These are phyloP conservation scores for Clarias gariepinus DNA, from an alignment of 2,113 vertebrate species.

Conservation along the genomic window DNA sequence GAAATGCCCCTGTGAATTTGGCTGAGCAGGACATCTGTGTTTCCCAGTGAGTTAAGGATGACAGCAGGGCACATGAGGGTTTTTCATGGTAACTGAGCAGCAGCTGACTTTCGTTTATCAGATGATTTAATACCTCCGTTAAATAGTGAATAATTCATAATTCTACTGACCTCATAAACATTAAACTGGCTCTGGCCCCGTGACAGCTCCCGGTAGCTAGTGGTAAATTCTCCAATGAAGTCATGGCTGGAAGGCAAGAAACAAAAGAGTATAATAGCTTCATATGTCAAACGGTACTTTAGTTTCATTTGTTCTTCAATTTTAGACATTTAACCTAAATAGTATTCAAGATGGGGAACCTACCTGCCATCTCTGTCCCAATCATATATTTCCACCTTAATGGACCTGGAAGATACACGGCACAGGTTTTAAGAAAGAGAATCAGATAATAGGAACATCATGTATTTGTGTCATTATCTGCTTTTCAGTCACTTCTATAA, in stretches of 20 bases:
- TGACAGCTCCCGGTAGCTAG: constrained; percentile 89
- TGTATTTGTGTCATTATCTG: background rate
- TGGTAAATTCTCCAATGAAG: constrained; percentile 95
- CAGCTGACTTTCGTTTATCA: constrained; percentile 2
- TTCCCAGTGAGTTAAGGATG: background rate
- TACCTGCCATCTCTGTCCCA: constrained; percentile 96
- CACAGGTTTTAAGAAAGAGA: constrained; percentile 28
- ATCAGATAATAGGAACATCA: background rate
- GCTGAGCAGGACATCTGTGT: background rate
- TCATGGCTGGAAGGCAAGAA: constrained; percentile 79
- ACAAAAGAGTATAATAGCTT: constrained; percentile 8
- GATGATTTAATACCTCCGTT: background rate
- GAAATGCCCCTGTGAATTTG: background rate
- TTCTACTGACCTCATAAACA: constrained; percentile 83
- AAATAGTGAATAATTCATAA: background rate
- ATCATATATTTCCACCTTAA: constrained; percentile 93
- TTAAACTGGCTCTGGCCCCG: constrained; percentile 86
- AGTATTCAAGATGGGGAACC: constrained; percentile 28
- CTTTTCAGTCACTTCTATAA: background rate
- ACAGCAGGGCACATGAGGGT: background rate
- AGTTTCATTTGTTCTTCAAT: background rate
- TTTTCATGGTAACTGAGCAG: background rate
- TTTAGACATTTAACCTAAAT: background rate
- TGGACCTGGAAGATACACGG: constrained; percentile 75
- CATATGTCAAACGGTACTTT: background rate